These are phyloP conservation scores for Malurus alboscapulatus DNA, from an alignment of 2,113 vertebrate species.

Conservation along the genomic window DNA sequence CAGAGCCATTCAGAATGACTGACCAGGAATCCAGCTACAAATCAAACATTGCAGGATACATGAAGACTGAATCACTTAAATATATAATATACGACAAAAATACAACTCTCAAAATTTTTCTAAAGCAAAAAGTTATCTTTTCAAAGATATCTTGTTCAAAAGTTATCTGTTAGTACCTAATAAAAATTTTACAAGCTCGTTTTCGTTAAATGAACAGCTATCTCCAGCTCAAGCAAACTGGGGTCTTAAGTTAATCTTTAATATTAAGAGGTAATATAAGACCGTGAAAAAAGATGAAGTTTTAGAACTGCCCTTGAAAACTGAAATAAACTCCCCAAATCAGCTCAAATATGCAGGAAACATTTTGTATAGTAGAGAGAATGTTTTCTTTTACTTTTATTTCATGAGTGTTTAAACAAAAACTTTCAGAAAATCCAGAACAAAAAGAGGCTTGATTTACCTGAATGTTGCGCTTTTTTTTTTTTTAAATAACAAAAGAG, in stretches of 20 bases:
- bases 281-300: not conserved
- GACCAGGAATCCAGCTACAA: constrained; percentile 97
- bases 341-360: not conserved
- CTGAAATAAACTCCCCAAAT: not conserved
- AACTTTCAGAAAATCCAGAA: not conserved
- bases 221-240: not conserved
- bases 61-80: not conserved
- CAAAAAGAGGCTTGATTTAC: not conserved
- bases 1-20: constrained; percentile 96
- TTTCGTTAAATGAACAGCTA: not conserved
- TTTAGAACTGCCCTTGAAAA: not conserved
- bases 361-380: not conserved
- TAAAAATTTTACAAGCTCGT: not conserved
- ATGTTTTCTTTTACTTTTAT: not conserved
- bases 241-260: not conserved
- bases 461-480: not conserved
- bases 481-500: not conserved
- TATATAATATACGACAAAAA: not conserved
- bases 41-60: not conserved
- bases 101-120: not conserved
- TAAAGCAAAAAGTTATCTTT: not conserved
- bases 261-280: not conserved
- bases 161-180: not conserved
- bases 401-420: not conserved
- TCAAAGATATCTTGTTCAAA: not conserved